Conservation (phyloP, 2,797 vertebrate species). For the Rhabdomys pumilio region DNA sequence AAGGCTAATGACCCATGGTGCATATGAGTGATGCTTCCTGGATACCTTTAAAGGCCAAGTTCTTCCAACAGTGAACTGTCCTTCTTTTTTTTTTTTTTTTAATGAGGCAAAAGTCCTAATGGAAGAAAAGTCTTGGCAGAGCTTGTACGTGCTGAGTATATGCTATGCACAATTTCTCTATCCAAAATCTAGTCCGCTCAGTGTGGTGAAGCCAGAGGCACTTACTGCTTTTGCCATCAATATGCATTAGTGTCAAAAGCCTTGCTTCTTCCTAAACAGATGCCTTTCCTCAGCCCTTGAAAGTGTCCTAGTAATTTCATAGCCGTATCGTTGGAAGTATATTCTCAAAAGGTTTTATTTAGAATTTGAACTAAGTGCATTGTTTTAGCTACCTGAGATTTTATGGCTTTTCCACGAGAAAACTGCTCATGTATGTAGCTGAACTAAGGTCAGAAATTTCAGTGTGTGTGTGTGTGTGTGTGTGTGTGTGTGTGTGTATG, state of each 20-base stretch:
- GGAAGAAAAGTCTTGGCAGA: background rate
- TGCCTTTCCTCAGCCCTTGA: background rate
- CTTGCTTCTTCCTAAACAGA: conserved; percentile 10
- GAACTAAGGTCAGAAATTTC: conserved; percentile 38
- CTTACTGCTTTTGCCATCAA: background rate
- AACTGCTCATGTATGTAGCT: conserved; percentile 7
- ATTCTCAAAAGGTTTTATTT: background rate
- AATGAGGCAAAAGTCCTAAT: background rate
- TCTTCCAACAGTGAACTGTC: background rate
- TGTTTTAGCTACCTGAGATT: conserved; percentile 27
- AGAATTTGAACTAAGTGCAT: conserved; percentile 14
- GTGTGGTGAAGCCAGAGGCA: background rate
- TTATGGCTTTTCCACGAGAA: background rate
- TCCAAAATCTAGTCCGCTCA: background rate
- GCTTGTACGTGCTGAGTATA: background rate
- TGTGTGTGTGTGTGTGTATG: background rate
- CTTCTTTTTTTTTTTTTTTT: background rate
- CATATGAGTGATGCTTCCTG: background rate
- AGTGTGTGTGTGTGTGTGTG: background rate
- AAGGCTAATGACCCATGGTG: background rate
- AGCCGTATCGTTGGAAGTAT: background rate
- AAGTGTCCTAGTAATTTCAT: background rate
- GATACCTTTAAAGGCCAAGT: conserved; percentile 12
- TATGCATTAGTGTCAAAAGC: conserved; percentile 26
- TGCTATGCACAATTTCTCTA: background rate